phyloP scores from a whole-genome alignment of 2,113 vertebrate genomes.

The Potamarius usumacintae region DNA sequence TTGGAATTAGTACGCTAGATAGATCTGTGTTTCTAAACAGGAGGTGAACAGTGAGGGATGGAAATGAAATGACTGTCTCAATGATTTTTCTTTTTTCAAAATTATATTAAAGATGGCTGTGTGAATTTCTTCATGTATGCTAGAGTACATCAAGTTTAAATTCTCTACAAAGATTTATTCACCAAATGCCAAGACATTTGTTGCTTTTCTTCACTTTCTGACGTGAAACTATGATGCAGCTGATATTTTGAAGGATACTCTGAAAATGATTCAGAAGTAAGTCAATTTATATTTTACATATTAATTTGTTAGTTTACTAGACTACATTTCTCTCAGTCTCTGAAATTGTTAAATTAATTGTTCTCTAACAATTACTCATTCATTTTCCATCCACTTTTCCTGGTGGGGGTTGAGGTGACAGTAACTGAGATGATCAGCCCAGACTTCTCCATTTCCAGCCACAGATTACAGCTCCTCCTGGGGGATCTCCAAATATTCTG shows the following conservation, averaged over 20 bases:
- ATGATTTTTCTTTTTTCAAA: background rate
- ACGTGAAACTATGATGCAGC: background rate
- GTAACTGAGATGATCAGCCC: no score
- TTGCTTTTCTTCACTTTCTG: background rate
- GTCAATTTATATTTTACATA: no score
- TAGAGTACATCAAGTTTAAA: background rate
- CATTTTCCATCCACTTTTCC: no score
- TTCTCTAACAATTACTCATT: no score
- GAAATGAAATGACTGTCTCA: constrained; percentile 27
- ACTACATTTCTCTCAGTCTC: no score
- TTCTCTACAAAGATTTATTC: background rate
- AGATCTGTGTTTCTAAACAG: background rate
- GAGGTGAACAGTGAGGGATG: background rate
- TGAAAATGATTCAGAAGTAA: no score
- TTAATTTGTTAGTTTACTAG: no score
- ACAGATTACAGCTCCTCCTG: background rate
- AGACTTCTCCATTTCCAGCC: no score
- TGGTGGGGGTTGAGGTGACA: no score
- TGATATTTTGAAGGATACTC: no score
- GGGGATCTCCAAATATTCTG: background rate
- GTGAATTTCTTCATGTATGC: background rate
- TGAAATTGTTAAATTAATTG: no score
- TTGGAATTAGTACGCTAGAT: background rate
- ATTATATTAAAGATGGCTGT: background rate
- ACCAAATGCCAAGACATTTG: background rate